These are phyloP conservation scores for Antheraea pernyi DNA, from an alignment of 1,140 invertebrate genomes.

Conservation along the genomic window DNA sequence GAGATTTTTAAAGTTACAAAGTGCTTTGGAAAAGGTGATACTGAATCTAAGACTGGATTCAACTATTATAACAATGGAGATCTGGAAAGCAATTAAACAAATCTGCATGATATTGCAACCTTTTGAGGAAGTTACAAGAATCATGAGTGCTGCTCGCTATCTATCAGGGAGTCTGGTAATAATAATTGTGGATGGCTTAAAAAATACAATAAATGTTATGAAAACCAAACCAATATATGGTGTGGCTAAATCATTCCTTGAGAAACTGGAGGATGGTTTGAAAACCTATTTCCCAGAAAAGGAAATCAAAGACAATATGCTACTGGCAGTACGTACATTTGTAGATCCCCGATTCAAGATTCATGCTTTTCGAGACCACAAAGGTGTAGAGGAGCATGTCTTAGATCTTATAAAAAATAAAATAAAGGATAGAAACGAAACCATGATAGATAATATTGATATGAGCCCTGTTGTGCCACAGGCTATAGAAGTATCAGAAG, in stretches of 20 bases:
- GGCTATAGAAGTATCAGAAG: too few relatives aligned
- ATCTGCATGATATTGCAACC: slow-evolving; percentile 13
- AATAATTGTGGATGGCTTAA: slow-evolving; percentile 21
- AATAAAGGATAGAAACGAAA: too few relatives aligned
- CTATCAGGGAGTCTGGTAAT: slow-evolving; percentile 16
- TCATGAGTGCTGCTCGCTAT: slow-evolving; percentile 13
- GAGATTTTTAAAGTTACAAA: slow-evolving; percentile 6
- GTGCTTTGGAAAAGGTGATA: not conserved
- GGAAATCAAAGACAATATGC: slow-evolving; percentile 19
- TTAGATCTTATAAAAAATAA: too few relatives aligned
- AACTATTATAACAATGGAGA: slow-evolving; percentile 11
- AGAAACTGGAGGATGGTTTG: slow-evolving; percentile 2
- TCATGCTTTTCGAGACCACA: too few relatives aligned
- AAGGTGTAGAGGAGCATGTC: too few relatives aligned
- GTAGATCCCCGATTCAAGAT: slow-evolving; percentile 23
- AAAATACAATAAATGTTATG: slow-evolving; percentile 17
- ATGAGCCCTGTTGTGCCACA: too few relatives aligned
- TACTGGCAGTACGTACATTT: slow-evolving; percentile 20
- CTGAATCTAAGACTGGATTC: slow-evolving; percentile 3
- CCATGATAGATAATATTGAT: too few relatives aligned
- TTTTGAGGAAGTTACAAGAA: slow-evolving; percentile 16
- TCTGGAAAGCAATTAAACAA: slow-evolving; percentile 13
- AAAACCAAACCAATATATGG: slow-evolving; percentile 17
- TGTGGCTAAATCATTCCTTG: slow-evolving; percentile 13
- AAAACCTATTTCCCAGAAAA: slow-evolving; percentile 12